Evolutionary conservation across 2,888 invertebrate species (phyloP).

Genomic region (Coremacera marginata): DNA sequence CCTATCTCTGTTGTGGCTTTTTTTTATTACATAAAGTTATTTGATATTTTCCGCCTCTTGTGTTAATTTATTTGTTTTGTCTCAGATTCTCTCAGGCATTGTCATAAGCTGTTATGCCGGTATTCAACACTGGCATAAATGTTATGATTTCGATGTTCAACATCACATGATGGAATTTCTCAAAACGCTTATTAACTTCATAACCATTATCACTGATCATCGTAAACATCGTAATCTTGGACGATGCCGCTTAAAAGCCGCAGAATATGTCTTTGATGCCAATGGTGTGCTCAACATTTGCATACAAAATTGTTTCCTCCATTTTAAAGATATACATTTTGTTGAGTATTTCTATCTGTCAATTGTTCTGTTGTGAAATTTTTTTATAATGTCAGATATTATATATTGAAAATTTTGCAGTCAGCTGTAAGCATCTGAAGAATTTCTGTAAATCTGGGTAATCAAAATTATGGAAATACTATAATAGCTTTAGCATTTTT

Average conservation of each 20-base stretch:
- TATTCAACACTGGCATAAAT: no score
- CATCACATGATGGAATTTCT: no score
- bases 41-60: slow-evolving; percentile 14
- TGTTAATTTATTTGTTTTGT: background rate
- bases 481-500: no score
- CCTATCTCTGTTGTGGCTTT: background rate
- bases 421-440: background rate
- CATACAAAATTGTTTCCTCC: slow-evolving; percentile 6
- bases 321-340: background rate
- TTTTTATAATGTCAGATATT: no score
- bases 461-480: no score
- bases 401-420: background rate
- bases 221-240: background rate
- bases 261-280: background rate
- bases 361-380: no score
- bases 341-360: no score
- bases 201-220: background rate
- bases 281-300: background rate
- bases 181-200: no score
- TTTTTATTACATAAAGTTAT: background rate
- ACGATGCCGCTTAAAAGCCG: background rate
- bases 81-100: background rate
- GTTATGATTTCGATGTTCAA: no score
- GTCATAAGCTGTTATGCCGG: no score
- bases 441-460: no score